Percentiles rank a stretch among this genome's conserved stretches.
These are phyloP conservation scores for Phrynocephalus forsythii DNA, from an alignment of 2,797 vertebrate genomes.

Conservation along the genomic window DNA sequence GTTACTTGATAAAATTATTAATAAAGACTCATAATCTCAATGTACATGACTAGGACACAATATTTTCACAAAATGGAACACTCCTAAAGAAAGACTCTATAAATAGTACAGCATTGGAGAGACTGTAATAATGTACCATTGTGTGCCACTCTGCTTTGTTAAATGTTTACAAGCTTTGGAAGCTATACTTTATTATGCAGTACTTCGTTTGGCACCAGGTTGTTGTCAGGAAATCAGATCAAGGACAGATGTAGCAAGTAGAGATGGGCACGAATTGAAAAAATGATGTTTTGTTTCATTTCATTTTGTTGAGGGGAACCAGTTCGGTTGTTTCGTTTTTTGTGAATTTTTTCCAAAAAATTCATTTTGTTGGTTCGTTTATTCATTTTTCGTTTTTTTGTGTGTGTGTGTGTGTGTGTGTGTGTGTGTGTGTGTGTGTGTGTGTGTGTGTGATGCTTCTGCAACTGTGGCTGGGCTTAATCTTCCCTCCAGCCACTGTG, in stretches of 20 bases:
- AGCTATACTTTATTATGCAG: not conserved
- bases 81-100: not conserved
- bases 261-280: no score
- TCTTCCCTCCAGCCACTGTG: no score
- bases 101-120: not conserved
- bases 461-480: no score
- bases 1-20: not conserved
- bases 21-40: fast-evolving
- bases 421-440: no score
- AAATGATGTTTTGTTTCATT: no score
- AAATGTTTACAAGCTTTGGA: not conserved
- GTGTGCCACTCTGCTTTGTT: not conserved
- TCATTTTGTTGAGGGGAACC: no score
- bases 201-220: not conserved
- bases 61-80: not conserved
- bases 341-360: no score
- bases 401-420: no score
- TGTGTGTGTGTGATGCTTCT: no score
- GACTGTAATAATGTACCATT: not conserved
- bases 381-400: no score
- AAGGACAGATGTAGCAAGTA: not conserved
- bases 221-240: not conserved
- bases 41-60: not conserved
- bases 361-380: no score
- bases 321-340: no score